A percentile compares a stretch with the other conserved stretches of the same genome.
Conservation (phyloP, 2,797 vertebrate species). For the Coranthus polyacanthus region DNA sequence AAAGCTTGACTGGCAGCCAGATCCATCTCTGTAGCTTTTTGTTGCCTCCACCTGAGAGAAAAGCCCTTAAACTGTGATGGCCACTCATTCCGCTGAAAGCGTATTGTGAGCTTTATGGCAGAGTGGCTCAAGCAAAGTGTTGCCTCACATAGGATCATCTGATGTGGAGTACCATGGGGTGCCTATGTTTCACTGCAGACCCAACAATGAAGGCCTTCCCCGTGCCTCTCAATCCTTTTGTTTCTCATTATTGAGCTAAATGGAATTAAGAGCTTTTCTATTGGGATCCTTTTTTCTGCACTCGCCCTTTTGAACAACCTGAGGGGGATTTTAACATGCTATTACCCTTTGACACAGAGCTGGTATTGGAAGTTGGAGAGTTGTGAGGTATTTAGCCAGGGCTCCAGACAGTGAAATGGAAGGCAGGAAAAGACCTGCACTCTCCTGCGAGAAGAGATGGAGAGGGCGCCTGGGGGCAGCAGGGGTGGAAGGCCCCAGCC, state of each 20-base stretch:
- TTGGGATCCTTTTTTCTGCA: constrained; percentile 60
- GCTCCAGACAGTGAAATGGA: constrained; percentile 77
- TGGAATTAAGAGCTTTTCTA: constrained; percentile 80
- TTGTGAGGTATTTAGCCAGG: constrained; percentile 78
- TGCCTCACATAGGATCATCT: constrained; percentile 71
- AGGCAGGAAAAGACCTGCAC: constrained; percentile 74
- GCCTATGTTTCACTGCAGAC: constrained; percentile 54
- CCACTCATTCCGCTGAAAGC: constrained; percentile 77
- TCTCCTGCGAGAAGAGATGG: constrained; percentile 78
- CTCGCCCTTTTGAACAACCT: constrained; percentile 80
- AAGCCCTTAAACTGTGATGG: constrained; percentile 81
- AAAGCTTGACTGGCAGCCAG: constrained; percentile 81
- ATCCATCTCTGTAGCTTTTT: constrained; percentile 78
- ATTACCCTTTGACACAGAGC: constrained; percentile 83
- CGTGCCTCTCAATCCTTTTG: constrained; percentile 54
- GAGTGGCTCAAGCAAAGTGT: constrained; percentile 76
- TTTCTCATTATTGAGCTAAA: constrained; percentile 78
- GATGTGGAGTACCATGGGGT: constrained; percentile 63
- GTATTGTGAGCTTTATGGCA: constrained; percentile 75
- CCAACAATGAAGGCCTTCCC: constrained; percentile 59
- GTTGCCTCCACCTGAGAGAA: constrained; percentile 82
- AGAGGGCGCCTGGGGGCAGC: constrained; percentile 79
- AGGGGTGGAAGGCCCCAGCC: constrained; percentile 79
- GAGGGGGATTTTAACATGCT: constrained; percentile 84
- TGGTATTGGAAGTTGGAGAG: constrained; percentile 71